Evolutionary conservation across 64 coral and sea anemone genomes (phyloP), one percentile per base, ranked within the genome.

Genomic region (Porites lutea): DNA sequence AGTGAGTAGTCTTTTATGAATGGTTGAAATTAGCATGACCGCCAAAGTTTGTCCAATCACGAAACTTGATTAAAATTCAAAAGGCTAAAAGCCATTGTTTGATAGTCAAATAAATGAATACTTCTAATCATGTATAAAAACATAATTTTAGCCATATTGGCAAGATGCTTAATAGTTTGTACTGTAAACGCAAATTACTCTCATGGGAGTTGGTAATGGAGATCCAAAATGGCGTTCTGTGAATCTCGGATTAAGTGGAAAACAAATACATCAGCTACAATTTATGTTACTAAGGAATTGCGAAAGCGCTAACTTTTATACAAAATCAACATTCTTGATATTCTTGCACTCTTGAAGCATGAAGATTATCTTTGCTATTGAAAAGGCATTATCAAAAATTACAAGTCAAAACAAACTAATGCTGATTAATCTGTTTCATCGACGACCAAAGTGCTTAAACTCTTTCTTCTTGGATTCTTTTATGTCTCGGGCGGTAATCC

Each of bases 11-110:
- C 16, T 65, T 66, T 83, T 37, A 15, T 83, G 79, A 83, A 9
- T 83, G 79, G 79, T 50, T 83, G 79, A 83, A 83, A 84, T 84
- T 63, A 84, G 81, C 62, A 51, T 51, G 81, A 84, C 81, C 63
- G 81, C 63, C 60, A 84, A 84, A 84, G 9, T 48, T 52, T 5
- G 48, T 19, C 81, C 81, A 84, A 84, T 84, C 63, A 68, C 48
- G 14, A 15, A 10, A 7, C 44, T 52, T 67, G 46, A 84, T 68
- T 48, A 81, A 81, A 79, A 57, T 13, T 62, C 43, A 61, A 14
- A 49, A 37, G 59, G 19, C 6, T 63, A 63, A 83, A 65, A 20
- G 21, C 58, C 46, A 43, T 62, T 23, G 8, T 65, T 46, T 37
- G 27, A 37, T 37, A 37, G 27, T 37, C 27, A 37, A 37, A 37